Evolutionary conservation across 2,888 invertebrate species (phyloP), one percentile per base, ranked within the genome.

Genomic region (Carterocephalus palaemon): DNA sequence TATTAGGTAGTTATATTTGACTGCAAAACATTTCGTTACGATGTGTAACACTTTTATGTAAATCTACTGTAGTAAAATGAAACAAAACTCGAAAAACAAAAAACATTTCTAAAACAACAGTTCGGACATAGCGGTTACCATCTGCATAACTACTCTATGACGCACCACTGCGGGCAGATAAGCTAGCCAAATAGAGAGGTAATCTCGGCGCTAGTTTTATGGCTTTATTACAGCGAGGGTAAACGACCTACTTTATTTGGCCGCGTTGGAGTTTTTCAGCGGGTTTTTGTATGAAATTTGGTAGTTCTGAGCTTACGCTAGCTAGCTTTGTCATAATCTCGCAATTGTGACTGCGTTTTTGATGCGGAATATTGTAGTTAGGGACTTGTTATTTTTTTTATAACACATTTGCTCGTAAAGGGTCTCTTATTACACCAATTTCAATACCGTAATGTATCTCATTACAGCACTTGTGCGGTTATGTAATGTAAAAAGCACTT

Each of bases 141-240:
- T 45, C 45, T 45, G 45, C 45, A 32, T 45, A 7, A 38, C 19
- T 3, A 3, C 15, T 73, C 70, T 70, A 49, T 68, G 70, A 43
- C 54, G 24, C 53, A 52, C 52, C 38, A 66, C 75, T 74, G 68
- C 65, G 56, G 59, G 50, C 46, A 71, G 83, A 84, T 83, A 84
- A 83, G 78, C 72, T 71, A 66, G 60, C 70, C 71, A 83, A 84
- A 83, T 84, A 79, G 73, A 77, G 75, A 72, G 70, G 78, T 80
- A 79, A 82, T 82, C 81, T 75, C 64, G 53, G 53, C 63, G 63
- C 62, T 64, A 59, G 70, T 64, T 64, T 67, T 69, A 74, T 67
- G 69, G 64, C 64, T 74, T 71, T 70, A 73, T 72, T 68, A 67
- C 60, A 40, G 47, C 43, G 49, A 52, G 61, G 66, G 64, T 66